These are phyloP conservation scores for Phoenicopterus ruber DNA, from an alignment of 2,113 vertebrate genomes.

Conservation along the genomic window DNA sequence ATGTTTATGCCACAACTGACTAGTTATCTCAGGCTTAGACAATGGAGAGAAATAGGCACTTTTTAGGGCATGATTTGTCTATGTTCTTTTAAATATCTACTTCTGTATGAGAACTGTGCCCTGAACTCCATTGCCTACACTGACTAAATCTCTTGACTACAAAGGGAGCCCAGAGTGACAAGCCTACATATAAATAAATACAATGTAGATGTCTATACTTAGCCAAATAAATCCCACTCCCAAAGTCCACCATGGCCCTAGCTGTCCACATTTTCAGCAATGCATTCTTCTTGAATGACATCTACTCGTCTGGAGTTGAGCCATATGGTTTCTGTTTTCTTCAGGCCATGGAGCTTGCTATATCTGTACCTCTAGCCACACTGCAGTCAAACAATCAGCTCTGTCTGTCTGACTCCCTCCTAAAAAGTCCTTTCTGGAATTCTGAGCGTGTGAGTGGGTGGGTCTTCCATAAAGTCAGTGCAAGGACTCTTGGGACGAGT, in stretches of 20 bases:
- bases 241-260: background rate
- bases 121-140: background rate
- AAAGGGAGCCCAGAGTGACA: background rate
- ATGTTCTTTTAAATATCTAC: background rate
- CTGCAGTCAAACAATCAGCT: background rate
- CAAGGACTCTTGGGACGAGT: background rate
- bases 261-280: background rate
- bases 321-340: background rate
- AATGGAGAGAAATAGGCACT: background rate
- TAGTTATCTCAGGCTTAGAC: background rate
- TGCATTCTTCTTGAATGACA: background rate
- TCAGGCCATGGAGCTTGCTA: background rate
- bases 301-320: background rate
- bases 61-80: background rate
- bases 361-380: background rate
- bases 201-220: background rate
- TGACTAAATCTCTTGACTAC: background rate
- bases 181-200: background rate
- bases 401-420: background rate
- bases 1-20: background rate
- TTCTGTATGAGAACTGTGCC: background rate
- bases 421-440: background rate
- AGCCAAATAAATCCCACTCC: background rate
- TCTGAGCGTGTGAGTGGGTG: fast-evolving
- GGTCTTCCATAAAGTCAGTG: background rate